Evolutionary conservation across 1,140 invertebrate species (phyloP), one percentile per base, ranked within the genome.

Genomic region (Trichomalopsis sarcophagae): DNA sequence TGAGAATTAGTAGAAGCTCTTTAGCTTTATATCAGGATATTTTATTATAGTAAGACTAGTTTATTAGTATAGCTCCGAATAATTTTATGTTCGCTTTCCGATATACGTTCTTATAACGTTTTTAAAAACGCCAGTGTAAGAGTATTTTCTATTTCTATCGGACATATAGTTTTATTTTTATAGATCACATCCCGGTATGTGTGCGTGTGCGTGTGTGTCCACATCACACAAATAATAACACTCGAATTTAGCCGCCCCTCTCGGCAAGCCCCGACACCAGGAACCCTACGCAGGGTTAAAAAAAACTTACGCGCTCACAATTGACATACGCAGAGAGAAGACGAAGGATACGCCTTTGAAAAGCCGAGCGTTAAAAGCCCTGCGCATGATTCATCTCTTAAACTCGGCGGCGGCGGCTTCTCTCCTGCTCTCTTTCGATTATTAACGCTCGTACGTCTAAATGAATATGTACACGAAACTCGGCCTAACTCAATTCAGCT

Each of bases 381-480:
- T 36, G 69, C 87, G 87, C 89, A 92, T 92, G 91, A 92, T 91
- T 92, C 91, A 92, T 90, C 90, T 91, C 91, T 92, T 91, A 91
- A 91, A 81, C 86, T 88, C 88, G 88, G 87, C 89, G 50, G 50
- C 13, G 86, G 88, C 88, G 88, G 50, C 50, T 89, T 87, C 88
- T 89, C 33, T 68, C 3, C 23, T 30, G 17, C 75, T 55, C 47
- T 40, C 88, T 91, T 89, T 89, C 88, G 88, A 89, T 90, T 90
- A 92, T 90, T 89, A 90, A 89, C 85, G 87, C 87, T 86, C 74
- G 81, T 36, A 33, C 81, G 81, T 87, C 87, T 92, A 90, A 92
- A 92, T 91, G 89, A 91, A 92, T 92, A 91, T 92, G 91, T 92
- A 91, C 91, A 92, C 90, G 91, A 92, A 92, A 91, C 89, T 91